Percentiles rank a stretch among this genome's conserved stretches.
Conservation (phyloP, 1,140 invertebrate species). For the Sinella curviseta region DNA sequence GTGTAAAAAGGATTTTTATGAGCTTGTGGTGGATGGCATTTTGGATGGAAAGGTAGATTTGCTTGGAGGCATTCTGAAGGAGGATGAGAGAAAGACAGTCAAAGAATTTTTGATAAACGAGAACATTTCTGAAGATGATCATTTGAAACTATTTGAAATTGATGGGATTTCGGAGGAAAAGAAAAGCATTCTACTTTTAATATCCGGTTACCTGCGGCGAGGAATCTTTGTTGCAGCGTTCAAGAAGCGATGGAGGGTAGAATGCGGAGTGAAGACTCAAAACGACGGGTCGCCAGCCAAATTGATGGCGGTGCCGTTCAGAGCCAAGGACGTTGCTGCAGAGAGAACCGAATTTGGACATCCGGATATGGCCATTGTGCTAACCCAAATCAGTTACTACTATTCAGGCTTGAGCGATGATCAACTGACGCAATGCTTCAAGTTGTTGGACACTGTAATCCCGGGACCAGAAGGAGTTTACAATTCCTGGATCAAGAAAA, state of each 20-base stretch:
- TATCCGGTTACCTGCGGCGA: constrained; percentile 20
- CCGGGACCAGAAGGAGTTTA: not conserved
- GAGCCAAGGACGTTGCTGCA: constrained; percentile 41
- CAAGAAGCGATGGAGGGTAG: constrained; percentile 39
- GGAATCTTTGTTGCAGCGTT: constrained; percentile 25
- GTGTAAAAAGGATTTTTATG: not conserved
- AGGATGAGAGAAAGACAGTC: not conserved
- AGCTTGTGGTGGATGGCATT: not conserved
- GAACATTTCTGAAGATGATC: not conserved
- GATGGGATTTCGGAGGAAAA: not conserved
- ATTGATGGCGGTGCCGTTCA: constrained; percentile 42
- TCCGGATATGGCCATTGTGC: constrained; percentile 35
- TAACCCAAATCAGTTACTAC: constrained; percentile 32
- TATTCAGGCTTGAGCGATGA: constrained; percentile 25
- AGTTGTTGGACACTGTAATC: not conserved
- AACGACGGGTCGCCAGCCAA: not conserved
- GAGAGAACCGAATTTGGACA: constrained; percentile 45
- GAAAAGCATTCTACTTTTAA: not conserved
- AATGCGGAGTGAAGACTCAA: constrained; percentile 40
- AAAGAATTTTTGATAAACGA: constrained; percentile 26
- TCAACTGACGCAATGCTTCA: constrained; percentile 20
- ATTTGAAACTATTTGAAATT: not conserved
- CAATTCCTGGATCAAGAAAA: constrained; percentile 8
- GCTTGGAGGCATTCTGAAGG: not conserved
- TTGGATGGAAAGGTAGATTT: not conserved